Conservation (phyloP, 2,797 vertebrate species). For the Sebastes cheni region DNA sequence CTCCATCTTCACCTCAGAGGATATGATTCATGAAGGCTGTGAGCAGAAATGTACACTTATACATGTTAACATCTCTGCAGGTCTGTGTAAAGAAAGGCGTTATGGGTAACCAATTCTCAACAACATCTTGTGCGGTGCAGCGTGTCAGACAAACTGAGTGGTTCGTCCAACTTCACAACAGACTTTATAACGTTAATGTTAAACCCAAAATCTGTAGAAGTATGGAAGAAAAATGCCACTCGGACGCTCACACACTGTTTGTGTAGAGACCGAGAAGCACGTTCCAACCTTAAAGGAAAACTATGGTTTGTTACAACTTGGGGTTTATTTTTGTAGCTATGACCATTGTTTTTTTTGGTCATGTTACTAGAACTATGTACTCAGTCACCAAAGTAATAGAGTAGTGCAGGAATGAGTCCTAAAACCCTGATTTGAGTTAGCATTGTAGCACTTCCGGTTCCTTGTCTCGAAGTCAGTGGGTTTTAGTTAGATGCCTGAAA, state of each 20-base stretch:
- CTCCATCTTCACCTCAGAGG: neutral
- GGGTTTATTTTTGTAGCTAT: neutral
- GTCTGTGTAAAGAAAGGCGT: neutral
- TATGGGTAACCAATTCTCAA: neutral
- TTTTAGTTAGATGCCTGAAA: no score
- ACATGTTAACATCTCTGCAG: neutral
- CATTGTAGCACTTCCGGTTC: no score
- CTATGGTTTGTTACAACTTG: neutral
- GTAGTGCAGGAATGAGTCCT: no score
- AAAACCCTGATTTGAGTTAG: no score
- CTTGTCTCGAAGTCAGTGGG: no score
- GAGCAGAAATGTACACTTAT: neutral
- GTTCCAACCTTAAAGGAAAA: neutral
- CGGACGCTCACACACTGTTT: no score
- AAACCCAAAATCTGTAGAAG: neutral
- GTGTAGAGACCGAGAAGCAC: neutral
- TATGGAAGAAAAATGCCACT: neutral
- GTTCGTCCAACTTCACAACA: neutral
- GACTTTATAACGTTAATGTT: neutral
- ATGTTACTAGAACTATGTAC: neutral
- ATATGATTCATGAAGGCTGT: neutral
- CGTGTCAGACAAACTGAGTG: neutral
- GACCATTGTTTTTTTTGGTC: neutral
- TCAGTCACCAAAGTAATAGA: neutral
- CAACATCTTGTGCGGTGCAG: neutral